A percentile compares a stretch with the other conserved stretches of the same genome.
phyloP scores from a whole-genome alignment of 2,113 vertebrate species.

The Vulpes vulpes region DNA sequence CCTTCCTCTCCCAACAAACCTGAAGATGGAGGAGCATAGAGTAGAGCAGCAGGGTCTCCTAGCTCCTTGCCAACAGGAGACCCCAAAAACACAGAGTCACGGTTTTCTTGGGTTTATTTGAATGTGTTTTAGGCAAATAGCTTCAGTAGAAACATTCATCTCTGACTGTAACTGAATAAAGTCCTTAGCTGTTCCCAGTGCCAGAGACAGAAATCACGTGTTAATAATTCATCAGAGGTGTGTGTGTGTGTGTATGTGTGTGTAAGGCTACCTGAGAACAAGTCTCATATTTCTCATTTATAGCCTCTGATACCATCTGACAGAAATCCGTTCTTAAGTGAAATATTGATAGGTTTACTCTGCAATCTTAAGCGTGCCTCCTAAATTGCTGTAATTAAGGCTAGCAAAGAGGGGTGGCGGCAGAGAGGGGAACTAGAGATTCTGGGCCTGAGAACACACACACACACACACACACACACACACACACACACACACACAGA shows the following conservation, averaged over 20 bases:
- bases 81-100: neutral
- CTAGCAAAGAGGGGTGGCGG: slow-evolving; percentile 65
- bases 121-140: slow-evolving; percentile 74
- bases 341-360: slow-evolving; percentile 66
- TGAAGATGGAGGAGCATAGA: neutral
- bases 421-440: slow-evolving; percentile 30
- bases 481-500: neutral
- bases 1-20: neutral
- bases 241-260: neutral
- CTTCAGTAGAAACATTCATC: slow-evolving; percentile 6
- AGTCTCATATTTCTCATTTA: slow-evolving; percentile 71
- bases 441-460: neutral
- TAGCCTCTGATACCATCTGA: slow-evolving; percentile 68
- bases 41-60: neutral
- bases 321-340: slow-evolving; percentile 78
- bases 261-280: slow-evolving; percentile 27
- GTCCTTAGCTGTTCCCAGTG: slow-evolving; percentile 54
- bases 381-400: slow-evolving; percentile 81
- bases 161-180: slow-evolving; percentile 59
- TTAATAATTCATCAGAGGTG: slow-evolving; percentile 72
- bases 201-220: slow-evolving; percentile 61
- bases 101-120: slow-evolving; percentile 60
- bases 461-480: neutral
- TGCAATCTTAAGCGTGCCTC: slow-evolving; percentile 61
- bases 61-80: neutral